Evolutionary conservation across 2,888 invertebrate genomes (phyloP), one percentile per base, ranked within the genome.

Genomic region (Odontocerum albicorne): DNA sequence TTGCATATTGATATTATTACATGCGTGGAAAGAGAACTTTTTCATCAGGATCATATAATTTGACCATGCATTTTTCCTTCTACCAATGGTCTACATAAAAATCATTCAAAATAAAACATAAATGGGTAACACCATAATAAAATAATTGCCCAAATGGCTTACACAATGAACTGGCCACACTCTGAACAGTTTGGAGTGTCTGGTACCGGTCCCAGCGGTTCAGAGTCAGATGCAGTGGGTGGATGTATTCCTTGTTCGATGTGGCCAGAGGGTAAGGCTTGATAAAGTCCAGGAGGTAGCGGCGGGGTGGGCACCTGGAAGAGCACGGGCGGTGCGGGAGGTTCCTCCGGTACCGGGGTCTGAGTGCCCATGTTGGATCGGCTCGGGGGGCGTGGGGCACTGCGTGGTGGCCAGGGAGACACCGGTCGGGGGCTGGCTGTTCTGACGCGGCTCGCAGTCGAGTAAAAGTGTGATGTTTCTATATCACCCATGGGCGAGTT

Each of bases 101-200:
- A n/a, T n/a, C n/a, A n/a, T n/a, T n/a, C n/a, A n/a, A n/a, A n/a
- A n/a, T n/a, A n/a, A n/a, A n/a, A n/a, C n/a, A n/a, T n/a, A n/a
- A n/a, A n/a, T n/a, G n/a, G 6, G 27, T 6, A 10, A 27, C 8
- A 27, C 27, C 6, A 27, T 27, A 27, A 27, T 27, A 10, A 27
- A 27, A 27, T 27, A 21, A 47, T 47, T 47, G n/a, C 27, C 31
- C 40, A 27, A 22, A 35, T 32, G 35, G 86, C 88, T 89, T 87
- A 93, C 93, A 89, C 87, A 74, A 93, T 91, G 70, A 87, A 82
- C 73, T 88, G 84, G 76, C 89, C 90, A 81, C 94, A 95, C 69
- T 88, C 89, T 69, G 85, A 84, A 81, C 95, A 94, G 72, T 80
- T 77, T 57, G 84, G 84, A 64, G 81, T 76, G 68, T 81, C 75